A percentile compares a stretch with the other conserved stretches of the same genome.
These are phyloP conservation scores for Molanna angustata DNA, from an alignment of 2,888 invertebrate species.

Conservation along the genomic window DNA sequence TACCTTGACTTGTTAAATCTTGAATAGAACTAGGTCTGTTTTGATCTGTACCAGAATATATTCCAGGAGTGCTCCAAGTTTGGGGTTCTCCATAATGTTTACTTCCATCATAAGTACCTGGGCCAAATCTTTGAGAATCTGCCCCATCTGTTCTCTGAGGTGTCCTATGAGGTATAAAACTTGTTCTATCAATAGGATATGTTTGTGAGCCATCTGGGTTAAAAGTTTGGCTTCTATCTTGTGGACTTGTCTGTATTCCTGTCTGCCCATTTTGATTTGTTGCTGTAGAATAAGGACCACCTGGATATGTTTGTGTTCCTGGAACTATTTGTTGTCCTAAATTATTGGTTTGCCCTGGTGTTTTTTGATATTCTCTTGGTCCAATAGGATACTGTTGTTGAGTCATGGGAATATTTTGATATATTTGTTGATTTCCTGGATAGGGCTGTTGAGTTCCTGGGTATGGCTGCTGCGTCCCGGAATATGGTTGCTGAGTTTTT, in stretches of 20 bases:
- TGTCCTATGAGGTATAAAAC: conserved; percentile 9
- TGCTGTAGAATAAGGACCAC: conserved; percentile 5
- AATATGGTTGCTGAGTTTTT: conserved; percentile 28
- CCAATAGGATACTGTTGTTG: too few relatives aligned
- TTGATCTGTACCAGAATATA: conserved; percentile 19
- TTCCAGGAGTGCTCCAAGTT: background rate
- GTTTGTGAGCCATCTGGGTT: background rate
- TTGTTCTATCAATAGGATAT: background rate
- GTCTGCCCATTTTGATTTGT: background rate
- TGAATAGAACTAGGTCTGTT: background rate
- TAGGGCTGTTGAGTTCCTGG: background rate
- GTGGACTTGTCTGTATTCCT: too few relatives aligned
- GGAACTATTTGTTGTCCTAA: conserved; percentile 3
- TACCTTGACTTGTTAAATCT: background rate
- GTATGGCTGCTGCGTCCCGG: conserved; percentile 4
- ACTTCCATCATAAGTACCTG: conserved; percentile 8
- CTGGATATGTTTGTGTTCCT: conserved; percentile 5
- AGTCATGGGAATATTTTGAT: too few relatives aligned
- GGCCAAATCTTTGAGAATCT: conserved; percentile 6
- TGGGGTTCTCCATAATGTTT: background rate
- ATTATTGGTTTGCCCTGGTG: conserved; percentile 19
- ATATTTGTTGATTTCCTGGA: too few relatives aligned
- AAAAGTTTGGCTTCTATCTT: background rate
- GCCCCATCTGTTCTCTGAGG: background rate
- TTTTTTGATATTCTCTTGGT: background rate